Evolutionary conservation across 2,888 invertebrate genomes (phyloP).

Genomic region (Chaitophorus viminalis): DNA sequence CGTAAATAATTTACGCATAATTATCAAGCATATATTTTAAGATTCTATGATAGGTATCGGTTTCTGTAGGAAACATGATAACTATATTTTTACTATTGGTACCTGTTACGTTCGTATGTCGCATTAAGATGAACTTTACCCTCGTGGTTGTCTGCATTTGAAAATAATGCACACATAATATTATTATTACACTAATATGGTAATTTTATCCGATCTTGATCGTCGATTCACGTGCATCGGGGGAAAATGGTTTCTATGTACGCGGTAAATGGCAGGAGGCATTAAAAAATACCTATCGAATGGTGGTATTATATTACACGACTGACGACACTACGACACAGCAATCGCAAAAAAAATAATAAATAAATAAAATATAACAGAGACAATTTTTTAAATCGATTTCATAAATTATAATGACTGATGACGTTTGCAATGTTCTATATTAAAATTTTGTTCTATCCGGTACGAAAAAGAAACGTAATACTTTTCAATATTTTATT

Average conservation of each 20-base stretch:
- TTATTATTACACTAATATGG: not conserved
- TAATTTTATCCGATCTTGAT: not conserved
- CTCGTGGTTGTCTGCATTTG: not conserved
- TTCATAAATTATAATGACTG: not conserved
- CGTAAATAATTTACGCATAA: too few species aligned
- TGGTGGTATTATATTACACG: not conserved
- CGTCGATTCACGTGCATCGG: not conserved
- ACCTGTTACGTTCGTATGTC: not conserved
- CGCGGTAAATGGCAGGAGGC: not conserved
- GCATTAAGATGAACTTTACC: not conserved
- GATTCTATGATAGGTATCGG: too few species aligned
- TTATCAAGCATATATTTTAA: too few species aligned
- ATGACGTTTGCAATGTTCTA: not conserved
- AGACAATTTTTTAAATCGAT: not conserved
- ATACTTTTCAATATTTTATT: not conserved
- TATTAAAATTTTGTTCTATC: not conserved
- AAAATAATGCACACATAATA: not conserved
- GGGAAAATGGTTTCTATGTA: not conserved
- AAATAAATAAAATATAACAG: not conserved
- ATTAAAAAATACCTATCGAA: not conserved
- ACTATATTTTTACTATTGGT: too few species aligned
- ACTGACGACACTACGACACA: too few species aligned
- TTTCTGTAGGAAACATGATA: too few species aligned
- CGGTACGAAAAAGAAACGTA: not conserved
- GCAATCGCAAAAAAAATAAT: not conserved